Evolutionary conservation across 2,888 invertebrate species (phyloP).

Genomic region (Leptinotarsa juncta): DNA sequence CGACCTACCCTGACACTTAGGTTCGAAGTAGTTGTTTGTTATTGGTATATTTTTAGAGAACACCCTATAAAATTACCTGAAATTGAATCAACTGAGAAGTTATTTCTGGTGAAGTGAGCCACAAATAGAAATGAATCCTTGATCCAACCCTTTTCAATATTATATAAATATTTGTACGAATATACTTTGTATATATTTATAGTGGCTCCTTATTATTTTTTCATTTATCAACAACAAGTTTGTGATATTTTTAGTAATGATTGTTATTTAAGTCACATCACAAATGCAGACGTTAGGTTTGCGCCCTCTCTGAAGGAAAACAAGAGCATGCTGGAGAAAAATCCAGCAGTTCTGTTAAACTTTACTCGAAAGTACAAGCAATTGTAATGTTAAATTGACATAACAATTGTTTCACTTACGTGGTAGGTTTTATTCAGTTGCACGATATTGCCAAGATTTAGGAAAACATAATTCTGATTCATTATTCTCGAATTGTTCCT

Average conservation of each 20-base stretch:
- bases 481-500: no score
- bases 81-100: constrained; percentile 60
- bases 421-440: constrained; percentile 28
- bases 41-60: constrained; percentile 64
- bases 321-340: constrained; percentile 34
- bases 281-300: constrained; percentile 62
- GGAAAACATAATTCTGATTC: no score
- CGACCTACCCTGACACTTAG: constrained; percentile 47
- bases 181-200: constrained; percentile 58
- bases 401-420: constrained; percentile 20
- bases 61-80: constrained; percentile 64
- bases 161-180: constrained; percentile 53
- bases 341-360: constrained; percentile 48
- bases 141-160: constrained; percentile 49
- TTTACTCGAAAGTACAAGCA: constrained; percentile 45
- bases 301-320: constrained; percentile 57
- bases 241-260: constrained; percentile 71
- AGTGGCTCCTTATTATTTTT: constrained; percentile 68
- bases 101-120: constrained; percentile 59
- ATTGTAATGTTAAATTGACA: constrained; percentile 23
- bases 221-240: constrained; percentile 69
- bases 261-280: constrained; percentile 71
- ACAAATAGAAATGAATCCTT: constrained; percentile 55
- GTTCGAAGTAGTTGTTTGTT: constrained; percentile 65
- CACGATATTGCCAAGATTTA: constrained; percentile 15